Evolutionary conservation across 2,797 vertebrate species (phyloP), one percentile per base, ranked within the genome.

Genomic region (Leucoraja ocellata): DNA sequence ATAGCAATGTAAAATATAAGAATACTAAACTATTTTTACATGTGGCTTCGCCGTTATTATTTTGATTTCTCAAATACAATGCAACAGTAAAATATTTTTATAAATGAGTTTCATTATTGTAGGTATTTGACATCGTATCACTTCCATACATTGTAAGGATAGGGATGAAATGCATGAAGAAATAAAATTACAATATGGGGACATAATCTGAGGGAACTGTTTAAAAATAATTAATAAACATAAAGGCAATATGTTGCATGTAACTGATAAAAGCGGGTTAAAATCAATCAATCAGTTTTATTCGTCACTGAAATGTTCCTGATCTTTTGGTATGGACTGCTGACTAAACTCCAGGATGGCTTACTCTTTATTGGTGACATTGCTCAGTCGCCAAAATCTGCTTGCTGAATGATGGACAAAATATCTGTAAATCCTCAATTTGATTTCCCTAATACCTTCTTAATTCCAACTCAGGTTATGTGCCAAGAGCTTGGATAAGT

Each of bases 401-500:
- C 32, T 32, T 25, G 25, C 5, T 88, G 18, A 61, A 61, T n/a
- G 23, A 13, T 14, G 54, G 23, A 14, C 28, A 1, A 88, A 65
- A 61, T 65, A 65, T 86, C 84, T 36, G 13, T 7, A 61, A 16
- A 18, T 65, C 14, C 7, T 32, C 21, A 36, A 88, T 88, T 88
- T 68, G 13, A 32, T 25, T 28, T 83, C 58, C 11, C 16, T 83
- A 16, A 28, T 83, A 54, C 13, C 54, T 46, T 9, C 21, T 91
- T 46, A 39, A 36, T 77, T 94, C 4, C 94, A 79, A 4, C 63
- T 83, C 32, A 99, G 99, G 99, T 88, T 96, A 98, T 93, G 96
- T 98, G 94, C 98, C 98, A 74, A 98, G 96, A 96, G 93, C 96
- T 0, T 99, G 98, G 98, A 96, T 99, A 94, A 98, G 97, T 93